These are phyloP conservation scores for Eledona agricola DNA, from an alignment of 2,888 invertebrate species.

Conservation along the genomic window DNA sequence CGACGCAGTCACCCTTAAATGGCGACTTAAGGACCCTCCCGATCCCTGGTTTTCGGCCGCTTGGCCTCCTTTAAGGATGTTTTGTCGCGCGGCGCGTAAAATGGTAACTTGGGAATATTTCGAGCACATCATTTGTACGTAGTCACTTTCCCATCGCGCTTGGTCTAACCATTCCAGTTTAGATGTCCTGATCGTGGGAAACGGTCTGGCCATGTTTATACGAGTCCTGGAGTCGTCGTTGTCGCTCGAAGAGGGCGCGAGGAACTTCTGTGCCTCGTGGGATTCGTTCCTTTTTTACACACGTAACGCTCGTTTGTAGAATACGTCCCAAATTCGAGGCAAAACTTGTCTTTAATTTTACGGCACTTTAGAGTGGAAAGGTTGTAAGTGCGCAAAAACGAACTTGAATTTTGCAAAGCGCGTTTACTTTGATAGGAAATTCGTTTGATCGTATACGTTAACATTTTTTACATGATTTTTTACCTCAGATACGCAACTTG, in stretches of 20 bases:
- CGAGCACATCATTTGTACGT: constrained; percentile 76
- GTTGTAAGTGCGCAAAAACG: too few relatives aligned
- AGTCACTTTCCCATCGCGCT: neutral
- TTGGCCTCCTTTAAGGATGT: constrained; percentile 69
- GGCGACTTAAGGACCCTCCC: constrained; percentile 75
- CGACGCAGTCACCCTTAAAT: constrained; percentile 76
- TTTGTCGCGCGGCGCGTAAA: constrained; percentile 69
- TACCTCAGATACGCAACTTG: too few relatives aligned
- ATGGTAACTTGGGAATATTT: constrained; percentile 78
- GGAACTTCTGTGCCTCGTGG: constrained; percentile 76
- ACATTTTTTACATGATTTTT: too few relatives aligned
- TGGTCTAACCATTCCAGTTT: constrained; percentile 31
- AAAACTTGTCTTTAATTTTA: too few relatives aligned
- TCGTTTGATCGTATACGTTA: too few relatives aligned
- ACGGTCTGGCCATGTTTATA: constrained; percentile 78
- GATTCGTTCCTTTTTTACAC: constrained; percentile 77
- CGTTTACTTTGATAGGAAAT: too few relatives aligned
- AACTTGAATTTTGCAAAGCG: too few relatives aligned
- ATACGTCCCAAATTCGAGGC: too few relatives aligned
- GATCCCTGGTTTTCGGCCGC: constrained; percentile 79
- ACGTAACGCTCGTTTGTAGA: too few relatives aligned
- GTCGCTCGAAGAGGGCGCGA: constrained; percentile 69
- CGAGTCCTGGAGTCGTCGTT: constrained; percentile 73
- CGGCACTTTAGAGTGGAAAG: too few relatives aligned
- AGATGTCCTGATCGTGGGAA: constrained; percentile 78